Evolutionary conservation across 1,140 invertebrate species (phyloP).

Genomic region (Nasonia giraulti): DNA sequence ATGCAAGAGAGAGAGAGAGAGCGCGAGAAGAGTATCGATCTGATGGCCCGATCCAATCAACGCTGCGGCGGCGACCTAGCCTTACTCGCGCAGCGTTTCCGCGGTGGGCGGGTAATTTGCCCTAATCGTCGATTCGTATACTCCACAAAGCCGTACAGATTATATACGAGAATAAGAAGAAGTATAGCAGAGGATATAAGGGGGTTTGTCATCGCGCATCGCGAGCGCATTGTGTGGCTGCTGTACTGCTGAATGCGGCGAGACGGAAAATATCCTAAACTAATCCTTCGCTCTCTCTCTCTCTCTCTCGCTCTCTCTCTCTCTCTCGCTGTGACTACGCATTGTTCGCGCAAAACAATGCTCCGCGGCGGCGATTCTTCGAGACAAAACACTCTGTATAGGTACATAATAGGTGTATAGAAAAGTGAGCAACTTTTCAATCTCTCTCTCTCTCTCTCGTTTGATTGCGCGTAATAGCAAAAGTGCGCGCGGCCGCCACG

Average conservation of each 20-base stretch:
- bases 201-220: no score
- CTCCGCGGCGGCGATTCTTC: conserved; percentile 29
- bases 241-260: background rate
- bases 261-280: conserved; percentile 53
- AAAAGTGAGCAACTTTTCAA: conserved; percentile 9
- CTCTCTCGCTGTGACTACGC: conserved; percentile 26
- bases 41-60: conserved; percentile 73
- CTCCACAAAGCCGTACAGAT: no score
- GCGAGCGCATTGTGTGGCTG: no score
- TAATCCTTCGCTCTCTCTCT: conserved; percentile 58
- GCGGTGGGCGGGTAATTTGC: no score
- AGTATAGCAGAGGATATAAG: no score
- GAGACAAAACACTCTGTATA: background rate
- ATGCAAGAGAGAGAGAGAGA: conserved; percentile 8
- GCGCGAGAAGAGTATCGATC: conserved; percentile 68
- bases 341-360: conserved; percentile 64
- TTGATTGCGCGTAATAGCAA: conserved; percentile 52
- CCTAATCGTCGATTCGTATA: no score
- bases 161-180: no score
- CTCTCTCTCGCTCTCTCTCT: conserved; percentile 28
- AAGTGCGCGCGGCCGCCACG: background rate
- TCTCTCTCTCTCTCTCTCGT: conserved; percentile 42
- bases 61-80: conserved; percentile 51
- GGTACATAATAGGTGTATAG: no score
- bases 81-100: no score